These are phyloP conservation scores for Tipula confusa DNA, from an alignment of 2,888 invertebrate genomes.

Conservation along the genomic window DNA sequence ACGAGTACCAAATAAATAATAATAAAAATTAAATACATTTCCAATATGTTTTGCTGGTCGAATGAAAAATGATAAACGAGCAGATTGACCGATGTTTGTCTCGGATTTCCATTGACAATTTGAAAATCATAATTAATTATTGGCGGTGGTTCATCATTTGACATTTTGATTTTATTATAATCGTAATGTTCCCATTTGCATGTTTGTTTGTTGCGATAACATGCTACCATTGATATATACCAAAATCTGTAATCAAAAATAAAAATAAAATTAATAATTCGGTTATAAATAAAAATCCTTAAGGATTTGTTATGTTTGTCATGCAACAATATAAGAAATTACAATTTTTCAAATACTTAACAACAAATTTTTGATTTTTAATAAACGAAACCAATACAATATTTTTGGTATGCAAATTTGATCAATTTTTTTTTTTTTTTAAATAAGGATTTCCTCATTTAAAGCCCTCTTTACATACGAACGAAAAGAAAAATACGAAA, in stretches of 20 bases:
- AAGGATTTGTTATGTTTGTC: background rate
- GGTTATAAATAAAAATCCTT: background rate
- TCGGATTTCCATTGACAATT: slow-evolving; percentile 95
- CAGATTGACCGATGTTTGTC: slow-evolving; percentile 77
- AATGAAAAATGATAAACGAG: slow-evolving; percentile 95
- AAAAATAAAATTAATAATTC: background rate
- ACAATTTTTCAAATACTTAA: background rate
- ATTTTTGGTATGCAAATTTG: background rate
- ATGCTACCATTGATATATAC: slow-evolving; percentile 93
- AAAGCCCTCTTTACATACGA: background rate
- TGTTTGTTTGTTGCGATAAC: slow-evolving; percentile 72
- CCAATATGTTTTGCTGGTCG: slow-evolving; percentile 88
- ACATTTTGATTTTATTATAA: slow-evolving; percentile 27
- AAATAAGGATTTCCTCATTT: background rate
- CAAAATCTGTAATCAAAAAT: slow-evolving; percentile 66
- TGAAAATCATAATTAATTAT: slow-evolving; percentile 83
- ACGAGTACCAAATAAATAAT: slow-evolving; percentile 79
- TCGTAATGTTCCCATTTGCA: slow-evolving; percentile 82
- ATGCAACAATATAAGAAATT: background rate
- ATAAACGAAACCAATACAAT: background rate
- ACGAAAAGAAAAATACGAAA: background rate
- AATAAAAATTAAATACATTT: slow-evolving; percentile 84
- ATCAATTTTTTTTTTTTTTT: background rate
- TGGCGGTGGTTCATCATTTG: slow-evolving; percentile 33
- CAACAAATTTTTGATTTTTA: background rate